Evolutionary conservation across 2,888 invertebrate species (phyloP).

Genomic region (Hypomecis punctinalis): DNA sequence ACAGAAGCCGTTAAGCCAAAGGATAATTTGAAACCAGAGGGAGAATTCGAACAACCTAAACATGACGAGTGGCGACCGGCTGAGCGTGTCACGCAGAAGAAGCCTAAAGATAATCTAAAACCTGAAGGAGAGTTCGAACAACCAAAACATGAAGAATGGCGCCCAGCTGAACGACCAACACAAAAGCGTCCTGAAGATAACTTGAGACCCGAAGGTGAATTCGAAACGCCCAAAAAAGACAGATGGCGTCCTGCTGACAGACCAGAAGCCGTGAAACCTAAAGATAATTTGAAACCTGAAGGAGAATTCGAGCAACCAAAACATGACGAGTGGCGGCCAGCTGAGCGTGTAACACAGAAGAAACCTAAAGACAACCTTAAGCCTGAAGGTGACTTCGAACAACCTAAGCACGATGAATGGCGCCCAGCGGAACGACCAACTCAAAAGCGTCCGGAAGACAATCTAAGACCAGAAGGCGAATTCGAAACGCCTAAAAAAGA

Average conservation of each 20-base stretch:
- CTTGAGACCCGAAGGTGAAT: conserved; percentile 55
- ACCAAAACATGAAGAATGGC: conserved; percentile 58
- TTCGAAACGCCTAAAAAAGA: conserved; percentile 66
- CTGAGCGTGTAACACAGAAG: conserved; percentile 45
- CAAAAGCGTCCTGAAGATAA: conserved; percentile 41
- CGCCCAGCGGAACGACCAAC: conserved; percentile 62
- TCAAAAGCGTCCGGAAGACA: conserved; percentile 60
- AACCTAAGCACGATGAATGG: conserved; percentile 69
- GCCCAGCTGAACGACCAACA: conserved; percentile 61
- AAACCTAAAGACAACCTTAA: conserved; percentile 82
- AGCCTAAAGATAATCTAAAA: conserved; percentile 3
- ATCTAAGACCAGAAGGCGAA: conserved; percentile 83
- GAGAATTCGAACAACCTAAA: conserved; percentile 81
- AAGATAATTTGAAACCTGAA: conserved; percentile 73
- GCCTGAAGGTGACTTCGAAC: conserved; percentile 86
- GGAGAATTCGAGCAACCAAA: conserved; percentile 76
- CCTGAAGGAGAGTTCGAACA: conserved; percentile 75
- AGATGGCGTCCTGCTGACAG: conserved; percentile 70
- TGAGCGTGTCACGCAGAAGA: conserved; percentile 52
- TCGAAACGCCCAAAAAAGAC: conserved; percentile 73
- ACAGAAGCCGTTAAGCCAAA: too few species aligned
- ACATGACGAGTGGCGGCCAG: conserved; percentile 62
- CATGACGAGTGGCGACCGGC: conserved; percentile 68
- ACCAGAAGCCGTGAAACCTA: conserved; percentile 48
- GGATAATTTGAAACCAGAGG: conserved; percentile 86